Base-by-base conservation (phyloP, 2,113 vertebrate genomes). In the Puffinus mauretanicus region DNA sequence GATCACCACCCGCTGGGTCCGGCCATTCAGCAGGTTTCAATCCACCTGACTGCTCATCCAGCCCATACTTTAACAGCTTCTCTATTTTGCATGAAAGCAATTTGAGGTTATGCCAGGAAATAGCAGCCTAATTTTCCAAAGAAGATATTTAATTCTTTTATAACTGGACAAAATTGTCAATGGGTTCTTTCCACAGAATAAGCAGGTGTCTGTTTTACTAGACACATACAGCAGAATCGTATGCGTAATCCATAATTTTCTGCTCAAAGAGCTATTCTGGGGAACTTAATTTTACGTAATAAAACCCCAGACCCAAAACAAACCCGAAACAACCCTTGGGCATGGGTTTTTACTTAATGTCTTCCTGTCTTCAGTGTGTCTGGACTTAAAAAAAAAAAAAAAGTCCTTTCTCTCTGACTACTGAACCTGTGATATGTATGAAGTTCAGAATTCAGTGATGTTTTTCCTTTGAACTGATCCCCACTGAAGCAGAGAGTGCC, bases 181-280 rank as follows among this genome's bases (percentile, higher is more conserved):
- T 40, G 13, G 16, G 9, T 38, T 78, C 30, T 84, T 52, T 26
- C n/a, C 7, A 22, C 10, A 26, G 51, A 64, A 40, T 70, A 55
- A 84, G 16, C 16, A 36, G 16, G 7, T 44, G 18, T 69, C 55
- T 70, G 15, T 79, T 88, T 87, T 75, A 27, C 22, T 52, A 36
- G 22, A 71, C 3, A 16, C 2, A 2, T 38, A 29, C 8, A 64
- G 22, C 42, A 79, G 60, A 55, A 29, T 30, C 1, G 0, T 79
- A 20, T 60, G 8, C 20, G 30, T 46, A 52, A 64, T 85, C 22
- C 16, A 15, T 75, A 24, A 60, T 42, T 64, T 64, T 70, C 44
- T 67, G 12, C 19, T 47, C 2, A 0, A 36, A 65, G 30, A 42
- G 13, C 21, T 71, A 16, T 54, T 58, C 26, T 71, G 20, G 29